phyloP scores from a whole-genome alignment of 2,113 vertebrate genomes.

The Dissostichus mawsoni region DNA sequence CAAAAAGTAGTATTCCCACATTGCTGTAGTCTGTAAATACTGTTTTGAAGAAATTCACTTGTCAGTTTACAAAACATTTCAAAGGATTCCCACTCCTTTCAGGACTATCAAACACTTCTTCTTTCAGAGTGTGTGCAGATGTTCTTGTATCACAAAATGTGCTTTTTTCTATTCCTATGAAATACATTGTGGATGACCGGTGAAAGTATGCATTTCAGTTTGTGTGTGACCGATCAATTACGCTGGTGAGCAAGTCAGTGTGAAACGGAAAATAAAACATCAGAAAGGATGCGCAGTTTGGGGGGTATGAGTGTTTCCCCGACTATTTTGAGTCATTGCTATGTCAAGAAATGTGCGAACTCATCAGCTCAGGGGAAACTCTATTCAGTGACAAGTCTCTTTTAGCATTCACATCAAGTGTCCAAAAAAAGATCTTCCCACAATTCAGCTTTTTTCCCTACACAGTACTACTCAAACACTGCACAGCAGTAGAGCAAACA shows the following conservation, averaged over 20 bases:
- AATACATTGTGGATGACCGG: conserved; percentile 13
- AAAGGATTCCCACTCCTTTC: conserved; percentile 41
- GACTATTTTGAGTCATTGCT: conserved; percentile 42
- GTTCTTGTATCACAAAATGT: conserved; percentile 3
- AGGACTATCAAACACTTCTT: conserved; percentile 31
- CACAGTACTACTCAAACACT: conserved; percentile 43
- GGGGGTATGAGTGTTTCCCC: conserved; percentile 22
- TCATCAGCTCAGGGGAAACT: conserved; percentile 44
- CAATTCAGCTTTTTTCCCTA: conserved; percentile 33
- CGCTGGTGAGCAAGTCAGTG: conserved; percentile 16
- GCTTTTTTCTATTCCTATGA: not conserved
- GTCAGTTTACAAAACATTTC: conserved; percentile 35
- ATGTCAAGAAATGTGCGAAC: conserved; percentile 48
- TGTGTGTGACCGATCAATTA: conserved; percentile 53
- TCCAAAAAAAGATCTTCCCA: conserved; percentile 35
- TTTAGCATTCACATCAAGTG: conserved; percentile 48
- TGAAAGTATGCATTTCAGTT: conserved; percentile 30
- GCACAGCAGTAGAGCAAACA: conserved; percentile 37
- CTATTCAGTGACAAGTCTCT: conserved; percentile 36
- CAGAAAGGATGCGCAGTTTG: conserved; percentile 15
- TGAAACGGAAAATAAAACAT: conserved; percentile 8
- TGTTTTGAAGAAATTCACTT: conserved; percentile 56
- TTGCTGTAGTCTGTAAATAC: conserved; percentile 49
- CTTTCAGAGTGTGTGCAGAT: not conserved
- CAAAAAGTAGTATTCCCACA: conserved; percentile 47